Conservation (phyloP, 2,113 vertebrate genomes). For the Hyla sarda region DNA sequence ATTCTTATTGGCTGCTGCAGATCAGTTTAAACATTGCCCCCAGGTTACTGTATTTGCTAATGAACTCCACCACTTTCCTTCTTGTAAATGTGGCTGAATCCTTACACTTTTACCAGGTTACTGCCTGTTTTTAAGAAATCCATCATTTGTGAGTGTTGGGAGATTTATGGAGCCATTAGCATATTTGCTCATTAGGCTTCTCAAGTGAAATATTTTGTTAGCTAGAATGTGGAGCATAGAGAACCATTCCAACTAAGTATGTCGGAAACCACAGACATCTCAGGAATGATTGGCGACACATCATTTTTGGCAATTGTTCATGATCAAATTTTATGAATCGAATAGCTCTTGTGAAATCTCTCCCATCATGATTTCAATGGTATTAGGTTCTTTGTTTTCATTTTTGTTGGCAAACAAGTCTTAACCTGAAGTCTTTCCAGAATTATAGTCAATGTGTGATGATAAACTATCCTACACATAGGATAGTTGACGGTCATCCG, state of each 20-base stretch:
- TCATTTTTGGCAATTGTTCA: neutral
- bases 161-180: slow-evolving; percentile 27
- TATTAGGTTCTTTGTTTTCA: neutral
- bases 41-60: neutral
- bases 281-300: slow-evolving; percentile 36
- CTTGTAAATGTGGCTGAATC: neutral
- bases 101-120: neutral
- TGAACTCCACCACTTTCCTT: neutral
- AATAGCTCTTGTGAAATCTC: slow-evolving; percentile 33
- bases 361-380: neutral
- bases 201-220: slow-evolving; percentile 29
- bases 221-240: slow-evolving; percentile 9
- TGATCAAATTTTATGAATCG: slow-evolving; percentile 37
- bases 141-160: slow-evolving; percentile 8
- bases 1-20: neutral
- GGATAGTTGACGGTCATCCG: neutral
- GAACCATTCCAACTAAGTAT: neutral
- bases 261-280: slow-evolving; percentile 28
- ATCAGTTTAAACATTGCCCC: neutral
- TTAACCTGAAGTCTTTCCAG: neutral
- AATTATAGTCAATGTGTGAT: neutral
- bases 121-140: slow-evolving; percentile 14
- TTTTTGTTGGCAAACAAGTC: neutral
- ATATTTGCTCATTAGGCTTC: slow-evolving; percentile 22
- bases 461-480: neutral